Evolutionary conservation across 2,888 invertebrate species (phyloP).

Genomic region (Drosophila cognata): DNA sequence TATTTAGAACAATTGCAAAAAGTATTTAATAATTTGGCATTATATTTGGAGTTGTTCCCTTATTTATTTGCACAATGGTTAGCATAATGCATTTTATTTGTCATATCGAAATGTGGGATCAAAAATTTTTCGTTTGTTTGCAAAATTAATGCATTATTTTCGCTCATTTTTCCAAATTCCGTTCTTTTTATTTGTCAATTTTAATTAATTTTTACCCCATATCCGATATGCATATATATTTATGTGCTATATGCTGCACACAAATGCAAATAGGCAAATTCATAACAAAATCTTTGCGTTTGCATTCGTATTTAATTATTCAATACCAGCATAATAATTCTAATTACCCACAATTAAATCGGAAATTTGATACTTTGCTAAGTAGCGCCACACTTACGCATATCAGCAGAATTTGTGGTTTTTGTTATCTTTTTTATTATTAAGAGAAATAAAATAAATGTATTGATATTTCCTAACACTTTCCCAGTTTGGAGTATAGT

Average conservation of each 20-base stretch:
- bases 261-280: neutral
- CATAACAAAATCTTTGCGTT: constrained; percentile 4
- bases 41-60: constrained; percentile 48
- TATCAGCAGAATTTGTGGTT: neutral
- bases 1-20: constrained; percentile 70
- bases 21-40: constrained; percentile 54
- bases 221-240: constrained; percentile 6
- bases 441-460: neutral
- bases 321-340: constrained; percentile 45
- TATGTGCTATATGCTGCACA: neutral
- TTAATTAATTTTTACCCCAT: constrained; percentile 64
- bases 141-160: constrained; percentile 55
- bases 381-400: neutral
- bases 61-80: constrained; percentile 60
- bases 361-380: neutral
- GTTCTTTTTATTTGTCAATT: constrained; percentile 52
- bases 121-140: constrained; percentile 44
- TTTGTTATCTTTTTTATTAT: no score
- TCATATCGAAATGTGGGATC: constrained; percentile 66
- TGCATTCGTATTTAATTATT: constrained; percentile 45
- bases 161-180: constrained; percentile 47
- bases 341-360: constrained; percentile 36
- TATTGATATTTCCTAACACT: neutral
- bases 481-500: neutral
- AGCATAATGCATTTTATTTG: constrained; percentile 56